Base-by-base conservation (phyloP, 2,113 vertebrate species). In the Dermatemys mawii region DNA sequence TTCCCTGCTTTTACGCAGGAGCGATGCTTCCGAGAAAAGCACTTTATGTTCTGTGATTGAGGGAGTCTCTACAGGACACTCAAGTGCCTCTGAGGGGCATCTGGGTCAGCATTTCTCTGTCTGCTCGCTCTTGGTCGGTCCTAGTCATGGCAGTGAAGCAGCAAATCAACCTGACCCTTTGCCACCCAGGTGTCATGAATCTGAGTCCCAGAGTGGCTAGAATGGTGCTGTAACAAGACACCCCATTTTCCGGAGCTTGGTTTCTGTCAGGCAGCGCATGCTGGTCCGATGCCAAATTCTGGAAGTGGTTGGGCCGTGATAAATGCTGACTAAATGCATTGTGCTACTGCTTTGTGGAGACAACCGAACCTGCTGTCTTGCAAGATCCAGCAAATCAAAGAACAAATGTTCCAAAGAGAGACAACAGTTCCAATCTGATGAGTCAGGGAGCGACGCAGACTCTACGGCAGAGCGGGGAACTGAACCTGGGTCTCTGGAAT, bases 271-370 rank as follows among this genome's bases (percentile, higher is more conserved):
- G 50, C 13, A 12, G 67, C 6, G n/a, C 19, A 11, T 78, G 57
- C 53, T 48, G 81, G 29, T 80, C 60, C 78, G n/a, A 38, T 41
- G 70, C 38, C 53, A 21, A 51, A 48, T 73, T 46, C 82, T 73
- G 17, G 85, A 27, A 44, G 1, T 55, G 82, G 44, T 35, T 46
- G 38, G 29, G 67, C 75, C 46, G 54, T 63, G 1, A 0, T 76
- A 51, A 35, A 91, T 60, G 24, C 50, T 90, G 53, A 60, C 35
- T 84, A 3, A 53, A 82, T 57, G 90, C 50, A 9, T 38, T 50
- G 41, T 0, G 0, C 46, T 55, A 13, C 0, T 0, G 0, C 48
- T 84, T 11, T 0, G 0, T 79, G 84, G 86, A 49, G 63, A 78
- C 54, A 13, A 50, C 46, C 0, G 0, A 49, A 80, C 50, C 53